Evolutionary conservation across 2,797 vertebrate species (phyloP).

Genomic region (Adrianichthys oophorus): DNA sequence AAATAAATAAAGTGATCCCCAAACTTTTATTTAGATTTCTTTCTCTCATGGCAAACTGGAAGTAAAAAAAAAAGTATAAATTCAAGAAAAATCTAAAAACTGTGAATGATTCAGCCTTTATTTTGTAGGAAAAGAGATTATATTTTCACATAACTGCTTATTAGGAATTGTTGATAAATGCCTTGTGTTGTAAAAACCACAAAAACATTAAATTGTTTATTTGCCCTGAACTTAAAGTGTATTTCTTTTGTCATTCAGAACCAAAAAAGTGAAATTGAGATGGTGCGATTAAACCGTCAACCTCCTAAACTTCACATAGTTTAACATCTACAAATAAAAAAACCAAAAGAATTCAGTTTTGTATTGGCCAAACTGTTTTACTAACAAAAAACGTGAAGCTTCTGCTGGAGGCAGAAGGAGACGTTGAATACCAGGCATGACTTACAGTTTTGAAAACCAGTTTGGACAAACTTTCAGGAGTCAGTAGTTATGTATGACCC

Average conservation of each 20-base stretch:
- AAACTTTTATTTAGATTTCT: too few species aligned
- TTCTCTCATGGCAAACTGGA: too few species aligned
- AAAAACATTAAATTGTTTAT: background rate
- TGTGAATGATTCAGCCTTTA: too few species aligned
- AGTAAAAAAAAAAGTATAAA: background rate
- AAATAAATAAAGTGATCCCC: too few species aligned
- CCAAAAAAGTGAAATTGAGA: background rate
- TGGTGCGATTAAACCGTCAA: background rate
- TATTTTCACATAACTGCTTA: too few species aligned
- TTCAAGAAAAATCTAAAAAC: background rate
- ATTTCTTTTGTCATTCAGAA: background rate
- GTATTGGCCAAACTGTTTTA: background rate
- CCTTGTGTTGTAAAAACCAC: background rate
- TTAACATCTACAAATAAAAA: background rate
- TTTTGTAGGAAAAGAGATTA: too few species aligned
- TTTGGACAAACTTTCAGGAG: conserved; percentile 2
- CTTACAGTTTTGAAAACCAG: conserved; percentile 18
- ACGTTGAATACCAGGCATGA: conserved; percentile 7
- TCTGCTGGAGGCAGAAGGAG: conserved; percentile 2
- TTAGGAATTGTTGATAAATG: background rate
- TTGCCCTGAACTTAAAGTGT: background rate
- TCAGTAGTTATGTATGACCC: conserved; percentile 51
- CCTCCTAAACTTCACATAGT: background rate
- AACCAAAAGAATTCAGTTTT: conserved; percentile 1
- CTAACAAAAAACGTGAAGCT: conserved; percentile 2